Evolutionary conservation across 2,888 invertebrate species (phyloP).

Genomic region (Desoria tigrina): DNA sequence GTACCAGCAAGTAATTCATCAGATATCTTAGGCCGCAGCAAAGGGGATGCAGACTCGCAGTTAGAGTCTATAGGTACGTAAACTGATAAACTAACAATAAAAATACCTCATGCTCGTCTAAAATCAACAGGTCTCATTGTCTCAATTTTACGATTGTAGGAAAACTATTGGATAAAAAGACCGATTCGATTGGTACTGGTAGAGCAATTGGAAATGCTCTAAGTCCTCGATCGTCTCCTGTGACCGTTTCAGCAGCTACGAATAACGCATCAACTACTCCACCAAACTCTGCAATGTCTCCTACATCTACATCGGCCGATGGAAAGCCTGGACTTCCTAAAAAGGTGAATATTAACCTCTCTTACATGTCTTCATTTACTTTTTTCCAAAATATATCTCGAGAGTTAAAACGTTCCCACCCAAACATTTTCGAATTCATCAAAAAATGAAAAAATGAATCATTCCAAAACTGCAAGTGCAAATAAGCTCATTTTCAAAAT

Average conservation of each 20-base stretch:
- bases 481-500: too few relatives aligned
- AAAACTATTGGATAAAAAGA: constrained; percentile 69
- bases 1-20: constrained; percentile 55
- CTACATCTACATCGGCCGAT: constrained; percentile 37
- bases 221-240: constrained; percentile 45
- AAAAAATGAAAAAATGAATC: too few relatives aligned
- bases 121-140: too few relatives aligned
- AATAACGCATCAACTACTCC: constrained; percentile 38
- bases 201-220: constrained; percentile 43
- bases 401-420: too few relatives aligned
- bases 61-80: constrained; percentile 64
- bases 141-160: constrained; percentile 57
- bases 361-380: too few relatives aligned
- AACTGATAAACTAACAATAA: background rate
- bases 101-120: background rate
- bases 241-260: constrained; percentile 35
- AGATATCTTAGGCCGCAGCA: constrained; percentile 61
- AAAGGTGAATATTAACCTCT: constrained; percentile 32
- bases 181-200: constrained; percentile 56
- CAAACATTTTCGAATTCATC: too few relatives aligned
- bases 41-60: constrained; percentile 62
- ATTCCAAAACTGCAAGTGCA: too few relatives aligned
- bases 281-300: constrained; percentile 31
- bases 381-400: too few relatives aligned
- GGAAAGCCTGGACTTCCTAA: constrained; percentile 45